Evolutionary conservation across 2,797 vertebrate species (phyloP), one percentile per base, ranked within the genome.

Genomic region (Miichthys miiuy): DNA sequence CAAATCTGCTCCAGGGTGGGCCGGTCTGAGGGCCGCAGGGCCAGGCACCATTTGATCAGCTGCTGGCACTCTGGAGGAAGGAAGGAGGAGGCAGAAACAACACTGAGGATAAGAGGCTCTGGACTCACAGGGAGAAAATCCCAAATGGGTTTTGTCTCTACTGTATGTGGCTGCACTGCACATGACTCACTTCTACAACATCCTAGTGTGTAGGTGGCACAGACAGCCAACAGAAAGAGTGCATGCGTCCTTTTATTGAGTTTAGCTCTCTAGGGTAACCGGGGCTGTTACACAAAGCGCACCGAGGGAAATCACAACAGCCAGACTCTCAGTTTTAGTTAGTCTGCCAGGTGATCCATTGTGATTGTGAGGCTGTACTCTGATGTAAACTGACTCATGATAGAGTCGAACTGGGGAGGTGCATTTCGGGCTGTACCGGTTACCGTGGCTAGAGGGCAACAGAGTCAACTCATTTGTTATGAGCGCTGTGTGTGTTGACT

Each of bases 11-110:
- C 98, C 84, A 99, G 94, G 13, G 97, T 97, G 77, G 98, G 98
- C 92, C 98, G 95, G 92, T 99, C 98, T 0, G 98, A 99, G 60
- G 98, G 98, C 92, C 98, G 95, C 93, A 97, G 89, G 78, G 97
- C 96, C 93, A 99, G 96, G 93, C 98, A 99, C 97, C 97, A 99
- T 93, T 97, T 97, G 81, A 99, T 98, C 88, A 99, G 95, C 86
- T 99, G 97, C 92, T 99, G 97, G 93, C 98, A 99, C 89, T 97
- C 98, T 99, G 92, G 0, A 46, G 11, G 46, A 41, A 16, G 21
- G 92, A 0, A 46, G 11, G 46, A 42, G 17, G 21, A 75, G 44
- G 68, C 1, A 20, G 17, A 72, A 42, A 34, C 16, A 54, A 69
- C 1, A 44, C 38, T 70, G 11, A 70, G 48, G 34, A 63, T 54